A percentile compares a stretch with the other conserved stretches of the same genome.
These are phyloP conservation scores for Antrozous pallidus DNA, from an alignment of 2,797 vertebrate species.

Conservation along the genomic window DNA sequence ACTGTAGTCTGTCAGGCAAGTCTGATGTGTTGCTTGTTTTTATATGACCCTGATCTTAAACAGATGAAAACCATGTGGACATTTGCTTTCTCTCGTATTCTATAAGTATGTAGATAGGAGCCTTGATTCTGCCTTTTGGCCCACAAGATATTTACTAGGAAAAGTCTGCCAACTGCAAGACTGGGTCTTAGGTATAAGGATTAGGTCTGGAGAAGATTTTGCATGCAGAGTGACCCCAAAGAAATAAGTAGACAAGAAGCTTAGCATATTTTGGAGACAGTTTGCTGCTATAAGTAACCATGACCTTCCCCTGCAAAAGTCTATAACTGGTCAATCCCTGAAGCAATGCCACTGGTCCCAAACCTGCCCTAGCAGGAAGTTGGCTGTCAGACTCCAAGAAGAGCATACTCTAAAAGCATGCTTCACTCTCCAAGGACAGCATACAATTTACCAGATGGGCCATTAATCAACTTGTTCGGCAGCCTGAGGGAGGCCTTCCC, in stretches of 20 bases:
- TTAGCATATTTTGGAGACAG: neutral
- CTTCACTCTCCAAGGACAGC: neutral
- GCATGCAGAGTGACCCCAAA: neutral
- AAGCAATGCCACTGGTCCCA: neutral
- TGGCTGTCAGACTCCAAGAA: neutral
- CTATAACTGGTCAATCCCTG: neutral
- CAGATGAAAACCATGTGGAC: neutral
- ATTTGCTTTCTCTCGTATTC: neutral
- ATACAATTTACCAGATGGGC: neutral
- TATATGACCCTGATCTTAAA: neutral
- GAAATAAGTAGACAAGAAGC: neutral
- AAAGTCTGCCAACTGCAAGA: neutral
- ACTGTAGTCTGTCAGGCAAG: accelerated
- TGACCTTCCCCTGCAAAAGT: neutral
- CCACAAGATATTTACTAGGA: neutral
- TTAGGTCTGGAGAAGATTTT: neutral
- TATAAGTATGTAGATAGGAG: neutral
- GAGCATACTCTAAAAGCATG: neutral
- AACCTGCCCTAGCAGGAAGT: neutral
- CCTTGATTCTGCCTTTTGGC: conserved; percentile 4
- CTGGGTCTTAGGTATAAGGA: neutral
- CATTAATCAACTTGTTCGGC: neutral
- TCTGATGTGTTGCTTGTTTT: neutral
- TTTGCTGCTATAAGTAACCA: neutral
- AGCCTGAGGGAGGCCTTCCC: neutral